Percentiles rank a stretch among this genome's conserved stretches.
Conservation (phyloP, 2,888 invertebrate genomes). For the Drosophila kokeensis region DNA sequence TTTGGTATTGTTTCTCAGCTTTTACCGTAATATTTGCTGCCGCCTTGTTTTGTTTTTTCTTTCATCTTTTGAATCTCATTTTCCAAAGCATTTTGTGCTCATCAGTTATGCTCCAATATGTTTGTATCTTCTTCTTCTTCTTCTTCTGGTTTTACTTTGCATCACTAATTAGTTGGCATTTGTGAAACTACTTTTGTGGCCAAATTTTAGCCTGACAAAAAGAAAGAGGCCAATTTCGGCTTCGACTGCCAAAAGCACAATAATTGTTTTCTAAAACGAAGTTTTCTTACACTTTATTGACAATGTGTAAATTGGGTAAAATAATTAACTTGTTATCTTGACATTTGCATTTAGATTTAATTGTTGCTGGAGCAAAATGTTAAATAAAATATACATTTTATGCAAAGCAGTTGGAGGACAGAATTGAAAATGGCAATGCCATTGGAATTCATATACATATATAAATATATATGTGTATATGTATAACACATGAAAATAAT, state of each 20-base stretch:
- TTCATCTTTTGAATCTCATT: constrained; percentile 32
- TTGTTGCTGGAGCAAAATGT: not conserved
- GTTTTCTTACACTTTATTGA: constrained; percentile 8
- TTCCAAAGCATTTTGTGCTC: constrained; percentile 36
- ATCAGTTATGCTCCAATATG: constrained; percentile 60
- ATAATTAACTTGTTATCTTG: not conserved
- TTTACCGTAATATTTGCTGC: constrained; percentile 8
- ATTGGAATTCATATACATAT: not conserved
- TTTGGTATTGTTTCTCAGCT: constrained; percentile 20
- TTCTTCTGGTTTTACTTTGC: not conserved
- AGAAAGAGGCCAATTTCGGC: constrained; percentile 4
- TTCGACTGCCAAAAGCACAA: constrained; percentile 31
- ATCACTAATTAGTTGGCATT: constrained; percentile 46
- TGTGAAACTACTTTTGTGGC: constrained; percentile 36
- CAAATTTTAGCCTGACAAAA: constrained; percentile 36
- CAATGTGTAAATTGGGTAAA: not conserved
- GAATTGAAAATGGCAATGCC: not conserved
- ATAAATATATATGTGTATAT: too few relatives aligned
- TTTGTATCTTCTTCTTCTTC: not conserved
- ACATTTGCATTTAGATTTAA: not conserved
- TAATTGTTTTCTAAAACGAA: constrained; percentile 3
- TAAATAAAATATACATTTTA: not conserved
- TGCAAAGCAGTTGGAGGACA: not conserved
- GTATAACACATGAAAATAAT: not conserved
- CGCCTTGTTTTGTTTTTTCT: not conserved